Evolutionary conservation across 2,888 invertebrate species (phyloP).

Genomic region (Nomada hirtipes): DNA sequence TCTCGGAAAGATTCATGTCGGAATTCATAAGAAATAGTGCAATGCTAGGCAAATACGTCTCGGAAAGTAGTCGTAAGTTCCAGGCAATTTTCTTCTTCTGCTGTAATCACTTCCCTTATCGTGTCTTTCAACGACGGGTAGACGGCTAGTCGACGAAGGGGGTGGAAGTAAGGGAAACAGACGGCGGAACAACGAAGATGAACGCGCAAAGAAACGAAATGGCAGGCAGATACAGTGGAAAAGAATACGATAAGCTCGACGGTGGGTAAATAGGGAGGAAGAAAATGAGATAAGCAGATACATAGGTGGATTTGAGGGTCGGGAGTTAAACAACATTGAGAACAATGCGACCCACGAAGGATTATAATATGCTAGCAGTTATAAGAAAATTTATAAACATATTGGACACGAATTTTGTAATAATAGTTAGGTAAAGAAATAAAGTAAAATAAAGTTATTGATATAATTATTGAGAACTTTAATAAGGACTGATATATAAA

Average conservation of each 20-base stretch:
- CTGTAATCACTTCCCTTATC: slow-evolving; percentile 45
- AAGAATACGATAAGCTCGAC: slow-evolving; percentile 21
- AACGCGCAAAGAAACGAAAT: slow-evolving; percentile 7
- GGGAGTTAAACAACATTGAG: slow-evolving; percentile 10
- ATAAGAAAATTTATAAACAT: too few relatives aligned
- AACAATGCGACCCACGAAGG: not conserved
- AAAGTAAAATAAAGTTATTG: too few relatives aligned
- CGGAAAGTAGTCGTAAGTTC: slow-evolving; percentile 33
- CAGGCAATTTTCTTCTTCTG: slow-evolving; percentile 49
- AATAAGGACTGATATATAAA: too few relatives aligned
- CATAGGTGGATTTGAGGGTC: slow-evolving; percentile 3
- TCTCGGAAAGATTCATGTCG: slow-evolving; percentile 27
- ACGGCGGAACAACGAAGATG: slow-evolving; percentile 17
- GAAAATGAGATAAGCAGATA: slow-evolving; percentile 18
- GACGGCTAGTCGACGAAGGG: slow-evolving; percentile 9
- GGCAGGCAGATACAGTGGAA: not conserved
- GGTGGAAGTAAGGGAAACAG: slow-evolving; percentile 25
- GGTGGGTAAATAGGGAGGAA: slow-evolving; percentile 14
- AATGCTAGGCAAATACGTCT: slow-evolving; percentile 47
- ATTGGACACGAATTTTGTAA: too few relatives aligned
- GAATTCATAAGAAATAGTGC: slow-evolving; percentile 52
- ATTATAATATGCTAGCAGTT: not conserved
- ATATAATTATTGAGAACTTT: too few relatives aligned
- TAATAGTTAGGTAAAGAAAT: too few relatives aligned
- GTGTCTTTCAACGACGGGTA: slow-evolving; percentile 25